A percentile compares a stretch with the other conserved stretches of the same genome.
Evolutionary conservation across 2,888 invertebrate genomes (phyloP).

Genomic region (Drosophila flavopinicola): DNA sequence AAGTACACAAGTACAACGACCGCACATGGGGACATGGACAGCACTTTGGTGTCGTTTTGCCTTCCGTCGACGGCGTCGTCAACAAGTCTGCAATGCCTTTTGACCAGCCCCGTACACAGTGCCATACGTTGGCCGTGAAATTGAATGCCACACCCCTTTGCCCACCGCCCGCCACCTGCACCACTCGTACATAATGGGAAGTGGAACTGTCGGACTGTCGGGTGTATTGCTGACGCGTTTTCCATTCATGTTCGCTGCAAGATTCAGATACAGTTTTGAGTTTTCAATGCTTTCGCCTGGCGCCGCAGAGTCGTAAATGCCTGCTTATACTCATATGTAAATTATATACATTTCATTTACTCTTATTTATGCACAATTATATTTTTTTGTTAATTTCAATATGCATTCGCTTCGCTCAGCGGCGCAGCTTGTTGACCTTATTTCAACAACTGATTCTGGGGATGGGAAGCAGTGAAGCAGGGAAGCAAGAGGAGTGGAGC

Average conservation of each 20-base stretch:
- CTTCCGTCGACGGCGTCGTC: conserved; percentile 59
- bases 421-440: conserved; percentile 59
- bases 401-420: too few species aligned
- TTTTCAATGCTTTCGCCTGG: conserved; percentile 43
- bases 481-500: conserved; percentile 9
- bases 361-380: conserved; percentile 48
- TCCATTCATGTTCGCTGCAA: background rate
- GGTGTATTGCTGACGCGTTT: background rate
- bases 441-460: conserved; percentile 28
- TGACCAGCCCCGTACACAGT: background rate
- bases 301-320: conserved; percentile 39
- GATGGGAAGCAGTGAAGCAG: background rate
- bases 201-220: background rate
- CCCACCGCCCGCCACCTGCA: too few species aligned
- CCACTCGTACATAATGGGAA: background rate
- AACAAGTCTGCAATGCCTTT: conserved; percentile 36
- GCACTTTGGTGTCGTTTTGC: conserved; percentile 57
- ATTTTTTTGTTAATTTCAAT: conserved; percentile 43
- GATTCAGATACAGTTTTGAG: background rate
- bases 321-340: conserved; percentile 33
- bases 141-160: too few species aligned
- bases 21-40: too few species aligned
- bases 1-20: conserved; percentile 33
- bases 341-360: conserved; percentile 45
- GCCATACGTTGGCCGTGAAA: conserved; percentile 29